A percentile compares a stretch with the other conserved stretches of the same genome.
Conservation (phyloP, 2,888 invertebrate species). For the Drosophila longiperda region DNA sequence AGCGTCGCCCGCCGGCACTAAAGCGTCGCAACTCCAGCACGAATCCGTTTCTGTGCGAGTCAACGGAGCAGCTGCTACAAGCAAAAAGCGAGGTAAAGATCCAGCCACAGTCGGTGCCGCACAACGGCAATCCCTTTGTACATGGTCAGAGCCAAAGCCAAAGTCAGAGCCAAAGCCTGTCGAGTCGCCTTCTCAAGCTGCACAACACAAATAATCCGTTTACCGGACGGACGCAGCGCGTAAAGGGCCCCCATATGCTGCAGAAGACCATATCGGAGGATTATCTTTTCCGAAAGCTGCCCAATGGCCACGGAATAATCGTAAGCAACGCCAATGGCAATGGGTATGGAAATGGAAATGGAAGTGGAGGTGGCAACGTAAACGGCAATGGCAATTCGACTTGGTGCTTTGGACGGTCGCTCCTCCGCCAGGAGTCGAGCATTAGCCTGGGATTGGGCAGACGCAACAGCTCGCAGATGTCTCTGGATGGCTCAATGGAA, state of each 20-base stretch:
- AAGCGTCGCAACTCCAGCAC: constrained; percentile 81
- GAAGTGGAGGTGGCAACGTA: constrained; percentile 32
- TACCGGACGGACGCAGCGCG: constrained; percentile 78
- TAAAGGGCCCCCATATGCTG: constrained; percentile 82
- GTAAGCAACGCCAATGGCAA: constrained; percentile 36
- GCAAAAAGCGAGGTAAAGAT: constrained; percentile 8
- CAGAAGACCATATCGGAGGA: constrained; percentile 85
- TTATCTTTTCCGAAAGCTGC: constrained; percentile 82
- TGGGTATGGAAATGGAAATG: constrained; percentile 47
- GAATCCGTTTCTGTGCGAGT: constrained; percentile 82
- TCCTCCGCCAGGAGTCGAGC: constrained; percentile 82
- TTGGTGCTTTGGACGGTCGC: constrained; percentile 82
- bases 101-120: not conserved
- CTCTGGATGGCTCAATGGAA: constrained; percentile 82
- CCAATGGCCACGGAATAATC: constrained; percentile 37
- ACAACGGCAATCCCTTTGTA: constrained; percentile 73
- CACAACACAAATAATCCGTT: constrained; percentile 78
- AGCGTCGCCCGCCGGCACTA: constrained; percentile 53
- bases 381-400: constrained; percentile 67
- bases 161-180: constrained; percentile 54
- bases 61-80: constrained; percentile 54
- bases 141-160: constrained; percentile 27
- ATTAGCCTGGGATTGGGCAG: constrained; percentile 78
- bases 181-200: constrained; percentile 70
- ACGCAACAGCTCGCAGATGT: constrained; percentile 83